These are phyloP conservation scores for Leptinotarsa lineolata DNA, from an alignment of 1,140 invertebrate species.

Conservation along the genomic window DNA sequence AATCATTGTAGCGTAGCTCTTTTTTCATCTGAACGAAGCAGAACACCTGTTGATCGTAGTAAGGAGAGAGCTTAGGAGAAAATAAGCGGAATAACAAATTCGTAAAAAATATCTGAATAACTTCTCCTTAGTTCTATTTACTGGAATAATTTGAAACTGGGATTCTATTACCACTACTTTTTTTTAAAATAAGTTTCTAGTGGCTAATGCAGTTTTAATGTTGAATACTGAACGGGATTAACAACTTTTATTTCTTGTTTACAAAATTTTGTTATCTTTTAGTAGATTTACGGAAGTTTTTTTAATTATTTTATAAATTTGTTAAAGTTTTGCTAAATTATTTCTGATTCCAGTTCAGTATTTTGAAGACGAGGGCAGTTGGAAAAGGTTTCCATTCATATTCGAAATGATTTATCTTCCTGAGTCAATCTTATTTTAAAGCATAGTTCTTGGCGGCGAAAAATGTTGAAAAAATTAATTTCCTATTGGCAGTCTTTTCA, in stretches of 20 bases:
- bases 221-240: constrained; percentile 12
- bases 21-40: constrained; percentile 11
- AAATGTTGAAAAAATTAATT: no score
- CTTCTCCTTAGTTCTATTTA: constrained; percentile 19
- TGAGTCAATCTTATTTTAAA: neutral
- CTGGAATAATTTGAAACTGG: neutral
- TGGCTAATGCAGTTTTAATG: neutral
- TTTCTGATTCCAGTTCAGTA: neutral
- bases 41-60: neutral
- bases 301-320: neutral
- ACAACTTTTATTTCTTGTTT: neutral
- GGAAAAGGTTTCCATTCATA: constrained; percentile 1
- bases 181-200: neutral
- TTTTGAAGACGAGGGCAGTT: neutral
- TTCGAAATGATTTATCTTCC: neutral
- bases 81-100: constrained; percentile 10
- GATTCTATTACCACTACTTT: neutral
- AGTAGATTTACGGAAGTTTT: neutral
- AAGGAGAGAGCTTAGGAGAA: constrained; percentile 5
- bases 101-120: constrained; percentile 12
- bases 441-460: no score
- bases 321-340: neutral
- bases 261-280: neutral
- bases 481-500: no score
- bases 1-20: constrained; percentile 14